Base-by-base conservation (phyloP, 2,113 vertebrate genomes). In the Glaucidium brasilianum region DNA sequence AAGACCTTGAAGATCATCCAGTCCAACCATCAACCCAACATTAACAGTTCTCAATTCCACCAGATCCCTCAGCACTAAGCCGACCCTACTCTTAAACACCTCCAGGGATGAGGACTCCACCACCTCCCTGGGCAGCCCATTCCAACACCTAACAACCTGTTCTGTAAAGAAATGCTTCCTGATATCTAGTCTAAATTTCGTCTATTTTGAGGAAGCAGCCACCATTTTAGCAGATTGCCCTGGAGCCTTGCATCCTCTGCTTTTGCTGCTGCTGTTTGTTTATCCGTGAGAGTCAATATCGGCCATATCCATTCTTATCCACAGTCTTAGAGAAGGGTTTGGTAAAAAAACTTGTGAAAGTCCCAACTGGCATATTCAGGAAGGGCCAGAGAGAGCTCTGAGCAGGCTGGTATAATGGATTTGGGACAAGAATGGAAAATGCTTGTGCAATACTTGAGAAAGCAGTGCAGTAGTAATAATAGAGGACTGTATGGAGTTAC, bases 201-300 rank as follows among this genome's bases (percentile, higher is more conserved):
- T 45, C 43, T 45, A 8, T 45, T 45, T 37, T 37, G 56, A n/a
- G 66, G 56, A n/a, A 50, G 29, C 27, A 30, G 13, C 67, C 27
- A 59, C 27, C 37, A 4, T 58, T 62, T 67, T 19, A 73, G 59
- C 55, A 63, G 27, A 12, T 17, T 52, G 39, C 52, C 34, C 45
- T 86, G 63, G 5, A 74, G 20, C 26, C 79, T 26, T 66, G 35
- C 34, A 43, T 16, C 35, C 26, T 86, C 62, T 92, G 78, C 64
- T 85, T 68, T 73, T 35, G 69, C 60, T 74, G 59, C 82, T 88
- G 76, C 56, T 67, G 9, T 71, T 79, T 71, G 41, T 56, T 62
- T 39, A 66, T 58, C 35, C 0, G 0, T 9, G 55, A 39, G n/a
- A 45, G 43, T 66, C 53, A 66, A 0, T 43, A 22, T 78, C 30